Conservation (phyloP, 2,113 vertebrate genomes). For the Tragelaphus imberbis region DNA sequence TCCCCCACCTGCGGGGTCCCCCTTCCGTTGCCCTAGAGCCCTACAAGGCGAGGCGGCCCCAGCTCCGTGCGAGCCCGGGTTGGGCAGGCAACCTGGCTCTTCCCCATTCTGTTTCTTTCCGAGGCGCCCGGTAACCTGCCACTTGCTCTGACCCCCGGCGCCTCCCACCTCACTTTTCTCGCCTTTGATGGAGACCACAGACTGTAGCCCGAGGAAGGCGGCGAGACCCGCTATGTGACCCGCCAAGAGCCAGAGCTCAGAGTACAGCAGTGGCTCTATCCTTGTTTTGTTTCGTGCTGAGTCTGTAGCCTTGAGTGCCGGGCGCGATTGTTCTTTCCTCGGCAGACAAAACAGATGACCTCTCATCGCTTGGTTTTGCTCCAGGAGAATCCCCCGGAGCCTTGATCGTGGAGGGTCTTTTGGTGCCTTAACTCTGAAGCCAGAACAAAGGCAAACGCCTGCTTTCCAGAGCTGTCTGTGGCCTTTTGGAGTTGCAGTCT, state of each 20-base stretch:
- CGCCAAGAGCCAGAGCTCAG: neutral
- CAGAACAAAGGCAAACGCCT: neutral
- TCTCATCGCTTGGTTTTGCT: too few relatives aligned
- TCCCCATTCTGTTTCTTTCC: neutral
- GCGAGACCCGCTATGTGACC: neutral
- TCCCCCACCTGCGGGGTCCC: neutral
- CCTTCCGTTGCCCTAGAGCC: neutral
- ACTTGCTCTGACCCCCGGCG: neutral
- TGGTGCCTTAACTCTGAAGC: neutral
- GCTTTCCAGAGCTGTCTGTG: neutral
- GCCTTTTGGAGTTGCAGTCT: neutral
- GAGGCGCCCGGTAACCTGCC: neutral
- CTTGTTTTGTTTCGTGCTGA: neutral
- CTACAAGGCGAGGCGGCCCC: neutral
- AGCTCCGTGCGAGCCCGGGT: neutral
- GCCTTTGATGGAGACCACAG: neutral
- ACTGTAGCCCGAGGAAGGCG: neutral
- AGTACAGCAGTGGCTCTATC: neutral
- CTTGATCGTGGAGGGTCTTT: neutral
- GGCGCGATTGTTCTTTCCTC: neutral
- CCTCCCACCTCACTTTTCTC: neutral
- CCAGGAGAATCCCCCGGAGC: neutral
- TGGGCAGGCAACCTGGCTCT: neutral
- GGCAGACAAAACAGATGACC: neutral
- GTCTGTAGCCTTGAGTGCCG: neutral